Percentiles rank a stretch among this genome's conserved stretches.
These are phyloP conservation scores for Syngnathoides biaculeatus DNA, from an alignment of 2,113 vertebrate genomes.

Conservation along the genomic window DNA sequence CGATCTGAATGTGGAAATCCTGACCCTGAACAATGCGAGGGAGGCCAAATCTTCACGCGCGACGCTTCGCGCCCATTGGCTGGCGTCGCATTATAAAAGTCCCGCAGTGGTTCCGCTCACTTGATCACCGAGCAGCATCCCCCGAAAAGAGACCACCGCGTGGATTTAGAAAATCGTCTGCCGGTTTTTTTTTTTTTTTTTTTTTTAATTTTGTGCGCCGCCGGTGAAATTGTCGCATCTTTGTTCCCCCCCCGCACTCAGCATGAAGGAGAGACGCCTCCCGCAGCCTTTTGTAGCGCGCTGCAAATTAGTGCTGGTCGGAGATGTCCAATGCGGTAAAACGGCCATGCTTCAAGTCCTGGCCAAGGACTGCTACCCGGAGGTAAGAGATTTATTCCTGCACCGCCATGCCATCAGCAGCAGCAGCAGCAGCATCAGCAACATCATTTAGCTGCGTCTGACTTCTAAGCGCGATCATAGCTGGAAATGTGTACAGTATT, in stretches of 20 bases:
- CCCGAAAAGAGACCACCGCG: neutral
- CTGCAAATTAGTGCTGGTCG: constrained; percentile 91
- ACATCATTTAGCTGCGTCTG: neutral
- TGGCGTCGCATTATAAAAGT: constrained; percentile 64
- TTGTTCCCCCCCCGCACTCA: no score
- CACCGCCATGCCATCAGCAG: neutral
- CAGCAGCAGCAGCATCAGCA: neutral
- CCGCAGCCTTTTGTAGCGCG: constrained; percentile 80
- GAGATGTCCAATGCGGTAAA: constrained; percentile 95
- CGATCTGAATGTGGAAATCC: neutral
- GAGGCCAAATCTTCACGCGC: constrained; percentile 6
- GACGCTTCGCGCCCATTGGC: constrained; percentile 62
- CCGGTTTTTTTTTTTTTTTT: no score
- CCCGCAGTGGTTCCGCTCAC: constrained; percentile 50
- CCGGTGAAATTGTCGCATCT: neutral
- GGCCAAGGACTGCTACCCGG: constrained; percentile 93
- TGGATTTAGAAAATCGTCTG: constrained; percentile 23
- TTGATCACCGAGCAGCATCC: neutral
- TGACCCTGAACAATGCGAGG: neutral
- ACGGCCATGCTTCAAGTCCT: constrained; percentile 95
- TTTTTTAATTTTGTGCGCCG: neutral
- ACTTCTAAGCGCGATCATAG: neutral
- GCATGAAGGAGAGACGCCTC: constrained; percentile 87
- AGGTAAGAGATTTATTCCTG: constrained; percentile 74
- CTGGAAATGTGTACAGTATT: neutral